Evolutionary conservation across 1,140 invertebrate genomes (phyloP).

Genomic region (Drosophila ercepeae): DNA sequence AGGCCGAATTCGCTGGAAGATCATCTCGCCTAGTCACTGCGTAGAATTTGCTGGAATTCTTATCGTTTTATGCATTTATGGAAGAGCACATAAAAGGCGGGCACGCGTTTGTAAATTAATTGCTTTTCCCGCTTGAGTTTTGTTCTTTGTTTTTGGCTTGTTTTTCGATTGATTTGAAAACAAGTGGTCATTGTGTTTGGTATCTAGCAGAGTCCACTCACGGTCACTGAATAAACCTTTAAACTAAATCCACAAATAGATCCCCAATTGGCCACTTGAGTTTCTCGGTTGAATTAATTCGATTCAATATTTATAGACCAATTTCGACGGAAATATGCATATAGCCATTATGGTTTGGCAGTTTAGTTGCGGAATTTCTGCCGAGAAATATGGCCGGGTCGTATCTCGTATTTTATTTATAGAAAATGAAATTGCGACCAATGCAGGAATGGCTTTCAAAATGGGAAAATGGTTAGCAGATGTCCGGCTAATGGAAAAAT

Average conservation of each 20-base stretch:
- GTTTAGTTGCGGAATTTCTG: constrained; percentile 49
- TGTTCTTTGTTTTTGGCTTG: not conserved
- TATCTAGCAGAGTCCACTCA: not conserved
- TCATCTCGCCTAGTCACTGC: constrained; percentile 44
- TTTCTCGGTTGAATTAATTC: constrained; percentile 34
- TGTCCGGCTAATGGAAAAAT: constrained; percentile 34
- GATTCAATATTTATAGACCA: constrained; percentile 71
- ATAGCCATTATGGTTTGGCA: constrained; percentile 34
- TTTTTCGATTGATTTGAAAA: constrained; percentile 1
- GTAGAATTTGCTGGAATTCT: constrained; percentile 28
- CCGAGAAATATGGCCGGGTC: constrained; percentile 23
- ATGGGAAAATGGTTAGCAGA: constrained; percentile 12
- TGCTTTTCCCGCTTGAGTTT: constrained; percentile 17
- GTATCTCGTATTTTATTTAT: constrained; percentile 70
- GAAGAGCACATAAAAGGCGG: constrained; percentile 30
- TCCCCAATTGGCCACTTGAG: constrained; percentile 28
- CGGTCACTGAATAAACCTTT: constrained; percentile 14
- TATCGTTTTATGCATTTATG: constrained; percentile 50
- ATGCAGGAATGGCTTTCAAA: constrained; percentile 20
- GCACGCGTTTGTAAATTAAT: constrained; percentile 44
- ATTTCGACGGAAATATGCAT: constrained; percentile 27
- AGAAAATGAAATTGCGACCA: constrained; percentile 35
- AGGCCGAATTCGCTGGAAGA: constrained; percentile 52
- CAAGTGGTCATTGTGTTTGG: not conserved
- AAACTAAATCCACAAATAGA: constrained; percentile 32